These are phyloP conservation scores for Ailuropoda melanoleuca DNA, from an alignment of 2,113 vertebrate genomes.

Conservation along the genomic window DNA sequence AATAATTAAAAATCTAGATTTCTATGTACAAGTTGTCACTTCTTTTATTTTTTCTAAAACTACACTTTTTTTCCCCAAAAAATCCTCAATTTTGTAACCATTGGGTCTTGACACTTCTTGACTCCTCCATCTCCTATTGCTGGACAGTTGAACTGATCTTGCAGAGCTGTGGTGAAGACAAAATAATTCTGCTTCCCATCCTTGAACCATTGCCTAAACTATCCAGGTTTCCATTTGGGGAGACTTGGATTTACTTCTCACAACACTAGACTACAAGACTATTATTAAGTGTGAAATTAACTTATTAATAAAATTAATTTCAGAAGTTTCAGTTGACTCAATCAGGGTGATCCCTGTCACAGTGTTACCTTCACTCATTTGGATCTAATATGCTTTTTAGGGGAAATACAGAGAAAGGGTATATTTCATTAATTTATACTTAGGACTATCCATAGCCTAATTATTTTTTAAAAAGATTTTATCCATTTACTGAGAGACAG, in stretches of 20 bases:
- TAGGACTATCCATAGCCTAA: not conserved
- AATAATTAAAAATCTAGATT: not conserved
- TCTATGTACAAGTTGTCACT: not conserved
- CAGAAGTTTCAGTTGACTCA: not conserved
- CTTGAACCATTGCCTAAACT: not conserved
- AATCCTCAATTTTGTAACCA: not conserved
- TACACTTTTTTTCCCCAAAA: not conserved
- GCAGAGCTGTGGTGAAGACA: not conserved
- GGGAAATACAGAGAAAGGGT: not conserved
- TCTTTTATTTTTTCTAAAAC: not conserved
- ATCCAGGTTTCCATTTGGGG: not conserved
- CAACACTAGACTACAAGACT: not conserved
- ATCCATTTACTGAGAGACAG: not conserved
- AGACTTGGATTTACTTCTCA: not conserved
- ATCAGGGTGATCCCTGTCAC: not conserved
- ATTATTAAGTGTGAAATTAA: not conserved
- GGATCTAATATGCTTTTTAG: not conserved
- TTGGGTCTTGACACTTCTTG: not conserved
- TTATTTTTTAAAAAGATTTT: too few relatives aligned
- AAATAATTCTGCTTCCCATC: not conserved
- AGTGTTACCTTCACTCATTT: not conserved
- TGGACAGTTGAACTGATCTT: not conserved
- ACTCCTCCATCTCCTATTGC: not conserved
- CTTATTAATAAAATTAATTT: not conserved
- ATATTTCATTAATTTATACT: not conserved